Percentiles rank a stretch among this genome's conserved stretches.
These are phyloP conservation scores for Drosophila ohnishii DNA, from an alignment of 1,140 invertebrate species.

Conservation along the genomic window DNA sequence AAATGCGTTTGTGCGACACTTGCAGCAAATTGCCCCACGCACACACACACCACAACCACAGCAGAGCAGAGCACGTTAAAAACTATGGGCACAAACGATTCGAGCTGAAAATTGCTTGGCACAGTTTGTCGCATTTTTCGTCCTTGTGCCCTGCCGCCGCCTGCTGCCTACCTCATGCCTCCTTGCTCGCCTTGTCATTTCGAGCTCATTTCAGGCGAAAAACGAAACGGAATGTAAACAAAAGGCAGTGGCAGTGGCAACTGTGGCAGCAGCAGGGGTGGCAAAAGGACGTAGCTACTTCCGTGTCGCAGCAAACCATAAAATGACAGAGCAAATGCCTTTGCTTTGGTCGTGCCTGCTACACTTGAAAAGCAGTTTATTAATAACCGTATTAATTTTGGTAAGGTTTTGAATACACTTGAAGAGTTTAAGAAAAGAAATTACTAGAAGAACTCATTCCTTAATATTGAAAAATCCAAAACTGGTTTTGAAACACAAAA, in stretches of 20 bases:
- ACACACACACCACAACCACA: not conserved
- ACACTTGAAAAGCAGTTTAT: constrained; percentile 12
- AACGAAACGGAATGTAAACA: constrained; percentile 74
- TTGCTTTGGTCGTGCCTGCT: constrained; percentile 21
- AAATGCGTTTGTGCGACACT: constrained; percentile 74
- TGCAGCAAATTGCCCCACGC: constrained; percentile 65
- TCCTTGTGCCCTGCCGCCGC: constrained; percentile 23
- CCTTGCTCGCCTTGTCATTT: constrained; percentile 63
- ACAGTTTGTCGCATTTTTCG: constrained; percentile 70
- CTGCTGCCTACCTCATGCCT: constrained; percentile 8
- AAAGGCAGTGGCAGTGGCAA: constrained; percentile 41
- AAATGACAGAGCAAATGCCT: constrained; percentile 75
- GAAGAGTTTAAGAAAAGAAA: not conserved
- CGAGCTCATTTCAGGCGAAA: constrained; percentile 65
- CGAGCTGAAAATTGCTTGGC: constrained; percentile 77
- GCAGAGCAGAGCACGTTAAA: constrained; percentile 20
- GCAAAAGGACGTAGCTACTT: constrained; percentile 49
- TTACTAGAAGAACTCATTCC: too few species aligned
- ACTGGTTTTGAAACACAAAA: not conserved
- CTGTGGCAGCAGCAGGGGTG: constrained; percentile 15
- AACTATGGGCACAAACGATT: constrained; percentile 62
- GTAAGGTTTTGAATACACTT: not conserved
- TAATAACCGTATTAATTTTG: not conserved
- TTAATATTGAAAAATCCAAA: not conserved
- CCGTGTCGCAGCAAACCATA: constrained; percentile 58